Evolutionary conservation across 23 tunicate species (phyloP), one percentile per base, ranked within the genome.

Genomic region (Styela clava): DNA sequence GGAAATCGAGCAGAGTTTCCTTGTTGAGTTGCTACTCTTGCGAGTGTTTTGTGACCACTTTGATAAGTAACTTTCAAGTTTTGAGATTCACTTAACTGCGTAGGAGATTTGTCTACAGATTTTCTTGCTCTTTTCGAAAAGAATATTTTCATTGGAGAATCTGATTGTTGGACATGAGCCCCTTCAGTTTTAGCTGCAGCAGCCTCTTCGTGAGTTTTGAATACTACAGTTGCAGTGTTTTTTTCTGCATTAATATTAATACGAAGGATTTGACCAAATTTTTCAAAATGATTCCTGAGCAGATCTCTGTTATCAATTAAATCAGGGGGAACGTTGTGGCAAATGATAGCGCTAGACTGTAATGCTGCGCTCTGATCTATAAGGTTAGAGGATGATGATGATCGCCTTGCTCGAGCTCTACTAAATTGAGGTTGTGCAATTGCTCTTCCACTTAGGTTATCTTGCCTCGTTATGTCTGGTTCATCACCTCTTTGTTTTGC

Each of bases 251-350:
- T 82, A 28, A 61, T 19, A 20, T 34, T 71, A 0, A 83, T 74
- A n/a, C 83, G 79, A 2, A 63, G 25, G 30, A 86, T 82, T 62
- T 78, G 33, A 2, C 97, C 97, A 76, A 86, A 91, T 88, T 62
- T 83, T 67, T 68, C 68, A 82, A 92, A 92, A 79, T 87, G 85
- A 30, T 78, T 69, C 29, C 83, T 70, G 52, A 92, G 83, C 3
- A 20, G 32, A 22, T 79, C 80, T 24, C 65, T 74, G 73, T 83
- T 64, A 73, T 83, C 44, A 63, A 87, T 92, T 16, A 28, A 26
- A 25, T 92, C 85, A 2, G 65, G 63, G 1, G 95, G 97, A 25
- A 92, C 74, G n/a, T 73, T 61, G 22, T 86, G 85, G 68, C 91
- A 86, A 2, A 76, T 52, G 30, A 76, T 35, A 7, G 31, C 21